Conservation (phyloP, 2,888 invertebrate genomes). For the Sussaba pulchella region DNA sequence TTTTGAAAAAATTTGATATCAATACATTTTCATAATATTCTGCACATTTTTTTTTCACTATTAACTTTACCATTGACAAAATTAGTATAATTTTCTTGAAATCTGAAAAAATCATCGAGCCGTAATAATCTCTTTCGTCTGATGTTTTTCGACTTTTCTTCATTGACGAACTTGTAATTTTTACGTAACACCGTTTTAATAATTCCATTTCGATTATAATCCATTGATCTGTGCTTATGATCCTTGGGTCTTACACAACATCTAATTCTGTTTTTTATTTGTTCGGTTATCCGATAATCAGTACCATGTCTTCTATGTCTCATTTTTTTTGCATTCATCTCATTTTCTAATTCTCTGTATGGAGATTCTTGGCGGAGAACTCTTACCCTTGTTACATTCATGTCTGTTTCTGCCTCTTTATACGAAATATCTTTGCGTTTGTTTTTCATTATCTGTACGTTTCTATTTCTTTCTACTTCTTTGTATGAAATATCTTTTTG, state of each 20-base stretch:
- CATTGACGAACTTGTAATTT: neutral
- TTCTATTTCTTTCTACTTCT: neutral
- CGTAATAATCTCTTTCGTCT: neutral
- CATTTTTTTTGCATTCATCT: neutral
- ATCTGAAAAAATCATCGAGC: neutral
- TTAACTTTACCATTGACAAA: neutral
- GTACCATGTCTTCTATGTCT: neutral
- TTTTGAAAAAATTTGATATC: slow-evolving; percentile 45
- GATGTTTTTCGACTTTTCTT: neutral
- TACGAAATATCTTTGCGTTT: neutral
- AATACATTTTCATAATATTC: slow-evolving; percentile 33
- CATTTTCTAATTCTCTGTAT: slow-evolving; percentile 5
- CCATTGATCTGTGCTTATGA: neutral
- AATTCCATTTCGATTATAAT: slow-evolving; percentile 4
- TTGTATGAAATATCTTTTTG: neutral
- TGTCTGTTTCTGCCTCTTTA: neutral
- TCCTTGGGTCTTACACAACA: neutral
- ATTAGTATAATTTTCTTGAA: slow-evolving; percentile 7
- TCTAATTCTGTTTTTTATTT: neutral
- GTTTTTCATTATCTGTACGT: neutral
- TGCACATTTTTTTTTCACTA: neutral
- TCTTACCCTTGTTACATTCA: slow-evolving; percentile 6
- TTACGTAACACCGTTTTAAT: neutral
- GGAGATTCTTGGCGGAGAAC: slow-evolving; percentile 11
- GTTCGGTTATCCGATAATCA: neutral